Conservation (phyloP, 2,113 vertebrate species). For the Nothobranchius furzeri region DNA sequence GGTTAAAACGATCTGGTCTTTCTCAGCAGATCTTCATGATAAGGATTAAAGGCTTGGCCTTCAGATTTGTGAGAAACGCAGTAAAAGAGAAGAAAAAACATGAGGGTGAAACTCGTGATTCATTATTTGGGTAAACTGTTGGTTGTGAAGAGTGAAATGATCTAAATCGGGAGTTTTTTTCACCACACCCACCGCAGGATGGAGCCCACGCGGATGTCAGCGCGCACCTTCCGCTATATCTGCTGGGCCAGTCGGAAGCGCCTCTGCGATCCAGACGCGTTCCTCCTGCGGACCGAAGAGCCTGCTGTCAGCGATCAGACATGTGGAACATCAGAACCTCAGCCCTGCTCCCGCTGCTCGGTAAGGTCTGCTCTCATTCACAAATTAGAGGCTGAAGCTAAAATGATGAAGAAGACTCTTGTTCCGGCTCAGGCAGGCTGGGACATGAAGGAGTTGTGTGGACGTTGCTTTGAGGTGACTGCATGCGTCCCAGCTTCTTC, state of each 20-base stretch:
- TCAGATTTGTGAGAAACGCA: not conserved
- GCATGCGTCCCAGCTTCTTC: too few relatives aligned
- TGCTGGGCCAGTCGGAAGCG: slow-evolving; percentile 10
- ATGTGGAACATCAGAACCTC: slow-evolving; percentile 42
- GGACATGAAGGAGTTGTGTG: not conserved
- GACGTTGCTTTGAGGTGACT: not conserved
- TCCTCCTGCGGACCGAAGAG: not conserved
- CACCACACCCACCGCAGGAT: slow-evolving; percentile 55
- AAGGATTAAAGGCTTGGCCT: too few relatives aligned
- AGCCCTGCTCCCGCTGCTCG: slow-evolving; percentile 39
- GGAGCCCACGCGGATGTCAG: slow-evolving; percentile 17
- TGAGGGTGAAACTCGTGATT: not conserved
- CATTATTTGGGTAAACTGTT: not conserved
- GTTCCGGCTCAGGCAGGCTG: not conserved
- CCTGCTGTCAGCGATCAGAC: not conserved
- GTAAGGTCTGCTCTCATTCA: slow-evolving; percentile 10
- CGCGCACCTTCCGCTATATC: not conserved
- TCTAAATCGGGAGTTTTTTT: slow-evolving; percentile 16
- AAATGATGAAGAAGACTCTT: not conserved
- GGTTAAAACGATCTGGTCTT: too few relatives aligned
- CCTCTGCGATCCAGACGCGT: not conserved
- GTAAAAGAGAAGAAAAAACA: not conserved
- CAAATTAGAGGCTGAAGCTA: not conserved
- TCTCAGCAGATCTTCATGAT: too few relatives aligned
- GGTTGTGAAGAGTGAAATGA: not conserved